Conservation (phyloP, 2,113 vertebrate genomes). For the Nothobranchius kuhntae region DNA sequence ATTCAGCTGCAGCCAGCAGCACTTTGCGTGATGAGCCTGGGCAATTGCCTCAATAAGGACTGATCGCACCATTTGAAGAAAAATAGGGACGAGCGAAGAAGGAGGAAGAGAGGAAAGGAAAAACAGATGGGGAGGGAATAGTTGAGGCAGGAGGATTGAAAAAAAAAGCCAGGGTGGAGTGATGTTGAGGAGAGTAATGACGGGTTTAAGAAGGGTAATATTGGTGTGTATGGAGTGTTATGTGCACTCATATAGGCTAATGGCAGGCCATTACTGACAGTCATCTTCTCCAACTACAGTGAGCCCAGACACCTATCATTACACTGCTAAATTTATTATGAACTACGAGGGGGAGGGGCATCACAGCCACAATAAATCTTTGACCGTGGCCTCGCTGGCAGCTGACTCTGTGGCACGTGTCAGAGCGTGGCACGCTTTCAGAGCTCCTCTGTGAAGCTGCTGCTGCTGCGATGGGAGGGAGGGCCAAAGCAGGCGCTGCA, state of each 20-base stretch:
- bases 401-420: constrained; percentile 58
- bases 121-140: not conserved
- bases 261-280: constrained; percentile 47
- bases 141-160: constrained; percentile 7
- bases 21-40: constrained; percentile 63
- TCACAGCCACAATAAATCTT: constrained; percentile 48
- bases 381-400: constrained; percentile 47
- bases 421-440: constrained; percentile 25
- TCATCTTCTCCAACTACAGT: constrained; percentile 41
- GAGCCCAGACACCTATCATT: constrained; percentile 46
- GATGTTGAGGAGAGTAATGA: constrained; percentile 28
- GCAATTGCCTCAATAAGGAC: constrained; percentile 56
- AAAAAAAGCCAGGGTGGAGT: constrained; percentile 10
- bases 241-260: constrained; percentile 28
- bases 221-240: constrained; percentile 18
- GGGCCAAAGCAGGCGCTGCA: constrained; percentile 18
- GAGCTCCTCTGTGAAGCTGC: constrained; percentile 5
- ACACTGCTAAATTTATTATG: constrained; percentile 53
- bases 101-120: not conserved
- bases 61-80: constrained; percentile 49
- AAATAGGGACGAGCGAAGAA: not conserved
- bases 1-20: constrained; percentile 60
- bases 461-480: constrained; percentile 15
- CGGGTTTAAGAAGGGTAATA: constrained; percentile 23
- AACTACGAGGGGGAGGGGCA: constrained; percentile 35